Conservation (phyloP, 2,797 vertebrate species). For the Channallabes apus region DNA sequence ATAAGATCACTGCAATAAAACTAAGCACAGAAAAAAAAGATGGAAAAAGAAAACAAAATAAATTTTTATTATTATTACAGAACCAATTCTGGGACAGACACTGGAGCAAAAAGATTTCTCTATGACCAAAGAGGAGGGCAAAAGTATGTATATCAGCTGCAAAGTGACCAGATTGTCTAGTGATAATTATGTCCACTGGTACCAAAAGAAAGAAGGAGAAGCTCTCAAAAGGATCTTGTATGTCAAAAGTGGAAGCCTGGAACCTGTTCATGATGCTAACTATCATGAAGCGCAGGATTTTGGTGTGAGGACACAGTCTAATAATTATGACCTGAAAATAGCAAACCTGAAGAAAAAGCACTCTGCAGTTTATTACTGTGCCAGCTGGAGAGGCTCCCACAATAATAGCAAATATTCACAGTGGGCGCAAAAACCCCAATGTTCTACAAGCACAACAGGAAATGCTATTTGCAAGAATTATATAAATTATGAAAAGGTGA, state of each 20-base stretch:
- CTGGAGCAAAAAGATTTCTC: not conserved
- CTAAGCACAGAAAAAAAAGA: not conserved
- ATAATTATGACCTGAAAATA: slow-evolving; percentile 39
- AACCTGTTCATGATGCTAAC: not conserved
- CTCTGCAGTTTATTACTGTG: slow-evolving; percentile 50
- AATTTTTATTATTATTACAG: not conserved
- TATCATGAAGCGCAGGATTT: not conserved
- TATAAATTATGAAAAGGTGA: too few relatives aligned
- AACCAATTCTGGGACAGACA: not conserved
- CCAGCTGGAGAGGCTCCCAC: slow-evolving; percentile 39
- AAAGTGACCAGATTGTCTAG: not conserved
- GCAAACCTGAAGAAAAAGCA: slow-evolving; percentile 6
- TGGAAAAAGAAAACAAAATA: not conserved
- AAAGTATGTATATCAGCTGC: not conserved
- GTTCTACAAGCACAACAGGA: not conserved
- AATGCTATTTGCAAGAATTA: too few relatives aligned
- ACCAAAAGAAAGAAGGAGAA: too few relatives aligned
- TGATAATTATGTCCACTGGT: too few relatives aligned
- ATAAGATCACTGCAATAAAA: not conserved
- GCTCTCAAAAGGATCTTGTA: slow-evolving; percentile 37
- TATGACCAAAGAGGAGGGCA: not conserved
- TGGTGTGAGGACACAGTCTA: not conserved
- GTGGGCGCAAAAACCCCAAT: too few relatives aligned
- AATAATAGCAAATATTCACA: too few relatives aligned
- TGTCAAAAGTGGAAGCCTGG: not conserved